Percentiles rank a stretch among this genome's conserved stretches.
Conservation (phyloP, 92 coral and sea anemone genomes). For the Actinernus sp. region DNA sequence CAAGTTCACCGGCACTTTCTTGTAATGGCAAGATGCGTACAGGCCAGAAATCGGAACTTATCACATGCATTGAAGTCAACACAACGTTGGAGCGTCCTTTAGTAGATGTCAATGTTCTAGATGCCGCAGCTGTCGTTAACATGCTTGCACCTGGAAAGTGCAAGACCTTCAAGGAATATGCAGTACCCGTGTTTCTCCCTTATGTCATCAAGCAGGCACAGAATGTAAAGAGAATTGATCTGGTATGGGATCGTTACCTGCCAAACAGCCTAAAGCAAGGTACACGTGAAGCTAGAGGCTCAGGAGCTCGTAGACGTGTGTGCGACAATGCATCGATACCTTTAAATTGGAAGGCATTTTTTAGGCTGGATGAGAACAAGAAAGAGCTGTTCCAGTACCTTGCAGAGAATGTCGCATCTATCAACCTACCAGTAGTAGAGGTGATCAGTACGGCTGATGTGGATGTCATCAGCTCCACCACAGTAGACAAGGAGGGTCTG, state of each 20-base stretch:
- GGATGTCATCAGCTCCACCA: slow-evolving; percentile 23
- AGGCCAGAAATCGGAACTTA: slow-evolving; percentile 36
- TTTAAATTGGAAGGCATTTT: slow-evolving; percentile 32
- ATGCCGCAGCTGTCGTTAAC: slow-evolving; percentile 55
- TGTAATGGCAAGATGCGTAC: slow-evolving; percentile 19
- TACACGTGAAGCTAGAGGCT: slow-evolving; percentile 54
- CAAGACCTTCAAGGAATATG: slow-evolving; percentile 43
- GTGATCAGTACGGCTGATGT: slow-evolving; percentile 27
- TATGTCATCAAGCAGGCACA: slow-evolving; percentile 21
- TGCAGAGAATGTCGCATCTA: slow-evolving; percentile 5
- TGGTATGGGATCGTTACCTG: slow-evolving; percentile 15
- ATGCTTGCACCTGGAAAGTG: slow-evolving; percentile 51
- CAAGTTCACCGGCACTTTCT: slow-evolving; percentile 32
- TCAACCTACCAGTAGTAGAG: slow-evolving; percentile 22
- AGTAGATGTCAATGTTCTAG: slow-evolving; percentile 51
- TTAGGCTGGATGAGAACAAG: slow-evolving; percentile 55
- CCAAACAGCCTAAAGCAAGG: slow-evolving; percentile 2
- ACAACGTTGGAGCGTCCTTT: slow-evolving; percentile 16
- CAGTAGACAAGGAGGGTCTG: slow-evolving; percentile 25
- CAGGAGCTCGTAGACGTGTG: slow-evolving; percentile 33
- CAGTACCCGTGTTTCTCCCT: slow-evolving; percentile 24
- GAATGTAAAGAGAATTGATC: slow-evolving; percentile 26
- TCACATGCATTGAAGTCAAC: slow-evolving; percentile 11
- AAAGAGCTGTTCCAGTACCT: slow-evolving; percentile 45
- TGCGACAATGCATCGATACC: slow-evolving; percentile 33